Conservation (phyloP, 2,113 vertebrate species). For the Aldabrachelys gigantea region DNA sequence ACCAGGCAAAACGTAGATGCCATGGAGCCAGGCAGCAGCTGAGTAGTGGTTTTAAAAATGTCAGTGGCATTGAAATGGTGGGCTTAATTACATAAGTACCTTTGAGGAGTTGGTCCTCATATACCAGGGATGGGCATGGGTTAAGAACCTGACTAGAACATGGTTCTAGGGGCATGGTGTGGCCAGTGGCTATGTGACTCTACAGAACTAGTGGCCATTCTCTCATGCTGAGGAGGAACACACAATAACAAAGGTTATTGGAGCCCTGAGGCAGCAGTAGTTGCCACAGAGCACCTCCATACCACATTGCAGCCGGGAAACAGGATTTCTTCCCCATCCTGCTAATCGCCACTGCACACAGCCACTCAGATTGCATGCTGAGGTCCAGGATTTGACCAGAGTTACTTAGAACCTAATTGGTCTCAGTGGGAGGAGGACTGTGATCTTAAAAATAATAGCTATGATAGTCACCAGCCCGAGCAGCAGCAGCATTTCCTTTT, state of each 20-base stretch:
- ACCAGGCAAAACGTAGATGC: too few relatives aligned
- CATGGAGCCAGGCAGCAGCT: too few relatives aligned
- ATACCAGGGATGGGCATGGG: neutral
- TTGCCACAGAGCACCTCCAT: neutral
- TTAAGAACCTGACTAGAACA: neutral
- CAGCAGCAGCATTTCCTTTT: neutral
- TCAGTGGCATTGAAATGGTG: too few relatives aligned
- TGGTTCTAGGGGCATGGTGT: neutral
- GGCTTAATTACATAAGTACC: too few relatives aligned
- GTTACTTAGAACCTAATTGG: neutral
- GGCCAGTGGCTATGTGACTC: neutral
- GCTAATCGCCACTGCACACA: neutral
- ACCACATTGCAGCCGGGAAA: neutral
- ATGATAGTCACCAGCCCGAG: neutral
- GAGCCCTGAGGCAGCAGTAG: neutral
- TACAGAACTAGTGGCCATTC: neutral
- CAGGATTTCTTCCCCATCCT: neutral
- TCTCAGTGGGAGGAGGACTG: neutral
- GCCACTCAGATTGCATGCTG: accelerated
- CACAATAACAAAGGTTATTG: neutral
- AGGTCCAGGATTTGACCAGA: neutral
- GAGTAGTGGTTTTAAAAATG: too few relatives aligned
- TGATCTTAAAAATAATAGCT: neutral
- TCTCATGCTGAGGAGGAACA: neutral
- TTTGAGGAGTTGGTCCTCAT: too few relatives aligned